phyloP scores from a whole-genome alignment of 2,797 vertebrate genomes.

The Valencia hispanica region DNA sequence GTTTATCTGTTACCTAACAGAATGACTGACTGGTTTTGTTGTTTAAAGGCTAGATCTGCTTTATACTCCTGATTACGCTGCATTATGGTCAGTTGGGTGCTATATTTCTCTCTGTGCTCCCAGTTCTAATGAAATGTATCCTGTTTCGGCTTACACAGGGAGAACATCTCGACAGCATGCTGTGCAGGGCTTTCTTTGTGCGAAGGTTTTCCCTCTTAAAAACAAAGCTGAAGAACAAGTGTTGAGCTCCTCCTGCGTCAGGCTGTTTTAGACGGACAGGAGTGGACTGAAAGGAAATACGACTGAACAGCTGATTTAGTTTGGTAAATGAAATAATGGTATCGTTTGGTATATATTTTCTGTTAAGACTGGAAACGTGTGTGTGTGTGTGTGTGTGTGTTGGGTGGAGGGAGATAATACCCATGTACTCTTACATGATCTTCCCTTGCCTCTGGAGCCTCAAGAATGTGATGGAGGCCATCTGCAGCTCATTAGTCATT shows the following conservation, averaged over 20 bases:
- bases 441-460: slow-evolving; percentile 42
- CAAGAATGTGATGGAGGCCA: slow-evolving; percentile 37
- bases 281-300: slow-evolving; percentile 27
- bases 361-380: slow-evolving; percentile 76
- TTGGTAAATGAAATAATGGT: slow-evolving; percentile 35
- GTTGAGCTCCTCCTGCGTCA: slow-evolving; percentile 32
- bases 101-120: slow-evolving; percentile 31
- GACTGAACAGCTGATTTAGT: slow-evolving; percentile 17
- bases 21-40: slow-evolving; percentile 5
- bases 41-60: slow-evolving; percentile 37
- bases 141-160: slow-evolving; percentile 45
- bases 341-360: slow-evolving; percentile 53
- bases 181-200: slow-evolving; percentile 35
- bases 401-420: not conserved
- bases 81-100: slow-evolving; percentile 37
- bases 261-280: slow-evolving; percentile 18
- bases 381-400: not conserved
- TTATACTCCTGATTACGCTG: slow-evolving; percentile 12
- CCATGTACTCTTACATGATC: slow-evolving; percentile 3
- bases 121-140: slow-evolving; percentile 38
- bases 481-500: slow-evolving; percentile 22
- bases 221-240: slow-evolving; percentile 54
- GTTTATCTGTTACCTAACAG: slow-evolving; percentile 7
- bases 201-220: slow-evolving; percentile 22
- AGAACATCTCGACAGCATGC: slow-evolving; percentile 36